Evolutionary conservation across 2,797 vertebrate genomes (phyloP).

Genomic region (Lophura swinhoii): DNA sequence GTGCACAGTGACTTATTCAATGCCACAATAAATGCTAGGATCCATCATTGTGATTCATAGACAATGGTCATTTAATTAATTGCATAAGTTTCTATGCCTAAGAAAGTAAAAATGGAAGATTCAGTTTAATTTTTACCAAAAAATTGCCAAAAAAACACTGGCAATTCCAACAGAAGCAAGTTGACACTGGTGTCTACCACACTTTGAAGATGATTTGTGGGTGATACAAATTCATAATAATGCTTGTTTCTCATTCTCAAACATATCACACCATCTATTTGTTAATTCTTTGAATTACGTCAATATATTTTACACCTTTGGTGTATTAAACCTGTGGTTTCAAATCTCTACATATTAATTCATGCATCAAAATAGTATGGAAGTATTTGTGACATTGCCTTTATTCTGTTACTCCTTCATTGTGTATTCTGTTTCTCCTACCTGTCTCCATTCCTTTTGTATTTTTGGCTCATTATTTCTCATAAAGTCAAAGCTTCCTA

Average conservation of each 20-base stretch:
- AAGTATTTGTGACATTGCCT: background rate
- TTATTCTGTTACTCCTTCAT: background rate
- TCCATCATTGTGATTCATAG: background rate
- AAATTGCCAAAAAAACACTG: background rate
- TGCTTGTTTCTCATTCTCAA: background rate
- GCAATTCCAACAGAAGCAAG: background rate
- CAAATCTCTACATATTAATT: background rate
- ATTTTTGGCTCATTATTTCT: background rate
- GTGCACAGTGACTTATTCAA: background rate
- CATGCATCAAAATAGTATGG: background rate
- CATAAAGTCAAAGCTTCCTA: background rate
- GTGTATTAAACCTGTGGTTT: background rate
- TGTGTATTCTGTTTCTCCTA: background rate
- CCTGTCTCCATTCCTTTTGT: background rate
- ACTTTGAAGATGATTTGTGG: background rate
- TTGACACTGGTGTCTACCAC: background rate
- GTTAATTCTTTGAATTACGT: background rate
- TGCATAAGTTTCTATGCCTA: background rate
- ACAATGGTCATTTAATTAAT: background rate
- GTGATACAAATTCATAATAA: background rate
- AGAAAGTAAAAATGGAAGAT: background rate
- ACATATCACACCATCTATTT: background rate
- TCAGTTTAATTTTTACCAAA: background rate
- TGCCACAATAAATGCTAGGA: background rate
- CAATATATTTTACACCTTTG: background rate